Percentiles rank a stretch among this genome's conserved stretches.
Evolutionary conservation across 2,888 invertebrate genomes (phyloP).

Genomic region (Eucriotettix oculatus): DNA sequence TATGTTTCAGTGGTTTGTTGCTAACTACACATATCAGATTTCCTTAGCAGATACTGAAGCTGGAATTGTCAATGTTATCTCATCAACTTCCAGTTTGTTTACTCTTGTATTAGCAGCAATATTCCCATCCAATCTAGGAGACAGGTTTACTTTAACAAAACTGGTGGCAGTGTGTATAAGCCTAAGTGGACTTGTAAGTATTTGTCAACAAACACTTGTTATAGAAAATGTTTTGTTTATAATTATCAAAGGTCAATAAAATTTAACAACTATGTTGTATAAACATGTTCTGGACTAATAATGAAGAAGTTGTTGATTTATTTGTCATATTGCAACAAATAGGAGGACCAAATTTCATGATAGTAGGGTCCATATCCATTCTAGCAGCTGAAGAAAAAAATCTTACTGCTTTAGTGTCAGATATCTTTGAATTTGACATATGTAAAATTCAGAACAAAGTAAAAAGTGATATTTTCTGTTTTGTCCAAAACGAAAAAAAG

Average conservation of each 20-base stretch:
- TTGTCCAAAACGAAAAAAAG: no score
- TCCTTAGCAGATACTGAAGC: slow-evolving; percentile 70
- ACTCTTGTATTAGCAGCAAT: slow-evolving; percentile 73
- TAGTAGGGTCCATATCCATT: no score
- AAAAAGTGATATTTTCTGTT: no score
- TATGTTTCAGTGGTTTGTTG: slow-evolving; percentile 75
- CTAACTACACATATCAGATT: slow-evolving; percentile 83
- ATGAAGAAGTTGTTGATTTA: no score
- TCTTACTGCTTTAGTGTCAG: no score
- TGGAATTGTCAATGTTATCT: slow-evolving; percentile 74
- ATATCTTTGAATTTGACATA: no score
- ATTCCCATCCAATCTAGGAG: slow-evolving; percentile 65
- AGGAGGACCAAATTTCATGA: no score
- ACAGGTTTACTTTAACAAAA: slow-evolving; percentile 76
- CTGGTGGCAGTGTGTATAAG: slow-evolving; percentile 62
- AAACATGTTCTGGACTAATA: neutral
- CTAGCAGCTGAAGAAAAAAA: no score
- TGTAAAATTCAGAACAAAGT: no score
- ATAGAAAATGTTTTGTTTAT: neutral
- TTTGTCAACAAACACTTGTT: neutral
- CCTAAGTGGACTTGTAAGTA: slow-evolving; percentile 59
- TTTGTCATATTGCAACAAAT: no score
- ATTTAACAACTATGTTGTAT: no score
- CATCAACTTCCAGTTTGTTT: slow-evolving; percentile 78
- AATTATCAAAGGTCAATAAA: neutral